Evolutionary conservation across 2,797 vertebrate genomes (phyloP), one percentile per base, ranked within the genome.

Genomic region (Spondyliosoma cantharus): DNA sequence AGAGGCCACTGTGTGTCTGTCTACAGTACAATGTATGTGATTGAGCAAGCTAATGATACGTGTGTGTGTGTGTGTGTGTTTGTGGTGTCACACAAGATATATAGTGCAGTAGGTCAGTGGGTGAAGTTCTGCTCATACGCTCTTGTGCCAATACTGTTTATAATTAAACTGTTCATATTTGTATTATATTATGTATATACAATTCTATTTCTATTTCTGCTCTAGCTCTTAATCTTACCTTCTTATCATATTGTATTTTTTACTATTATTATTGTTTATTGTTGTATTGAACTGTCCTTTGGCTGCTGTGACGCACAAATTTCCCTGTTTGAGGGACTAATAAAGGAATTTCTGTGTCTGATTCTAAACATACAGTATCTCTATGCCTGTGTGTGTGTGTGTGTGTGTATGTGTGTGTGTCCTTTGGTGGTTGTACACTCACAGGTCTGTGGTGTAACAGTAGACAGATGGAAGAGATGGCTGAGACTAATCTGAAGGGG

Each of bases 401-500:
- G 32, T 37, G 32, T 45, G 43, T 76, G 75, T 66, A 7, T 66
- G 27, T 70, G 43, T 43, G 54, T 71, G 71, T 78, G 56, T 74
- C 56, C 25, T 71, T 53, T 25, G 29, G 49, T 60, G 50, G 7
- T 42, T 45, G 61, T 67, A 37, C 64, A 79, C 70, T 80, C 82
- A 53, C 59, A 82, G 71, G 29, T 80, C 78, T 76, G 42, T 84
- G 74, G 27, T 71, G 79, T 78, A 76, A 75, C 73, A 14, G 76
- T 66, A 83, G 89, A 92, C 93, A 94, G 93, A 94, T 93, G 92
- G 93, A 77, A 83, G 85, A 86, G 87, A 89, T 89, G 80, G 77
- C 86, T 83, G 84, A 87, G 88, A 87, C 90, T 91, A 90, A 92
- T 91, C 90, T 87, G 84, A 86, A 85, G 85, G 67, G 89, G 88